Base-by-base conservation (phyloP, 92 coral and sea anemone genomes). In the Blastomussa wellsi region DNA sequence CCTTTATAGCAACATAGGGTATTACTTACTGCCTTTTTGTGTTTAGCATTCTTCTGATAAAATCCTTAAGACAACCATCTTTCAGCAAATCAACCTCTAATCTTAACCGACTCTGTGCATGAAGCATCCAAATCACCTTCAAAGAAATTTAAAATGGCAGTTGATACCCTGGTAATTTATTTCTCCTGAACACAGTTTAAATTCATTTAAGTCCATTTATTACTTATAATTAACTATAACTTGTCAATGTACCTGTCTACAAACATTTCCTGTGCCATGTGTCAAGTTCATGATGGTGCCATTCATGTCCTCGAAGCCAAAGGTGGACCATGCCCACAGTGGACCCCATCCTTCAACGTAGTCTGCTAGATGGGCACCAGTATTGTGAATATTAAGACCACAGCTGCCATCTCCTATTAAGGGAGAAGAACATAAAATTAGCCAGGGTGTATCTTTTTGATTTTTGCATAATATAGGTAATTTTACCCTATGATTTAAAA, bases 181-280 rank as follows among this genome's bases (percentile, higher is more conserved):
- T 24, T 65, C 29, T 32, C 71, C 71, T 4, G 15, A 32, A 5
- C 7, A 7, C 5, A 15, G 4, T 65, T 5, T 5, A 24, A 65
- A 65, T 5, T 5, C 15, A 24, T 4, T 5, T n/a, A 4, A 24
- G 5, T 65, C 5, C 5, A 5, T 65, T 65, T 5, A 5, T 65
- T 74, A 10, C 5, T 68, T 44, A 15, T 2, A 49, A 29, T 36
- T 49, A 15, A 65, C 22, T 47, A 49, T 12, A 65, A 7, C 15
- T 53, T 14, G 15, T 6, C 22, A 4, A 44, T 44, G 41, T 60
- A 84, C 91, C 88, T 91, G 89, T 41, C 80, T 67, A 42, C 91
- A 88, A 28, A 86, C 92, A 88, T 88, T 88, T 78, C 92, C 94
- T 51, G 92, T 91, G 14, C 94, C 94, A 86, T 88, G 94, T 24